Conservation (phyloP, 2,888 invertebrate genomes). For the Lasioglossum malachurum region DNA sequence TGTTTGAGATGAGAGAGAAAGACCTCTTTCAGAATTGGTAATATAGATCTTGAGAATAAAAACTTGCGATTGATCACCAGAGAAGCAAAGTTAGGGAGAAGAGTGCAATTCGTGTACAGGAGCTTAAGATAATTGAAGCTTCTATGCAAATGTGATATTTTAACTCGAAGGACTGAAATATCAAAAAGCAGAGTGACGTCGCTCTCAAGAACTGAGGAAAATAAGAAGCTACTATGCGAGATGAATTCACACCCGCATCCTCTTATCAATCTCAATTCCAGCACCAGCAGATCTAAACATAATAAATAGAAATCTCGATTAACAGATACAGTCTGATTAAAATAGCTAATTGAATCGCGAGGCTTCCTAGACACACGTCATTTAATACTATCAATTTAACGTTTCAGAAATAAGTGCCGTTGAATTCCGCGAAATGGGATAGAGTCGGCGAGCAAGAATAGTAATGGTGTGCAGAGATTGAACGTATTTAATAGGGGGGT, state of each 20-base stretch:
- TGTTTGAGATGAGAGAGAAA: background rate
- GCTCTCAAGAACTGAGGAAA: background rate
- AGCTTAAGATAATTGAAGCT: background rate
- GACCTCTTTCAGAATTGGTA: background rate
- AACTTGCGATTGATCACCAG: background rate
- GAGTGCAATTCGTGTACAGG: background rate
- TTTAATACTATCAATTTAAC: conserved; percentile 1
- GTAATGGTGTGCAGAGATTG: conserved; percentile 13
- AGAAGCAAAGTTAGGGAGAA: background rate
- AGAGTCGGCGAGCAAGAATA: conserved; percentile 23
- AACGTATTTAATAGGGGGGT: conserved; percentile 15
- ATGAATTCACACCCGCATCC: background rate
- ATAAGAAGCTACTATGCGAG: background rate
- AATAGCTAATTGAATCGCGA: background rate
- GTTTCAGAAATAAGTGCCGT: background rate
- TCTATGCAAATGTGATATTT: background rate
- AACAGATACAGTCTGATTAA: background rate
- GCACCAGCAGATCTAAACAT: background rate
- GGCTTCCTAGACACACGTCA: background rate
- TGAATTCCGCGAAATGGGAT: conserved; percentile 10
- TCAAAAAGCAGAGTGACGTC: background rate
- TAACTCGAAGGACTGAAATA: background rate
- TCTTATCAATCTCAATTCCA: conserved; percentile 2
- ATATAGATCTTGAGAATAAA: background rate
- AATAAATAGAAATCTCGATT: background rate